Base-by-base conservation (phyloP, 2,797 vertebrate species). In the Astyanax mexicanus region DNA sequence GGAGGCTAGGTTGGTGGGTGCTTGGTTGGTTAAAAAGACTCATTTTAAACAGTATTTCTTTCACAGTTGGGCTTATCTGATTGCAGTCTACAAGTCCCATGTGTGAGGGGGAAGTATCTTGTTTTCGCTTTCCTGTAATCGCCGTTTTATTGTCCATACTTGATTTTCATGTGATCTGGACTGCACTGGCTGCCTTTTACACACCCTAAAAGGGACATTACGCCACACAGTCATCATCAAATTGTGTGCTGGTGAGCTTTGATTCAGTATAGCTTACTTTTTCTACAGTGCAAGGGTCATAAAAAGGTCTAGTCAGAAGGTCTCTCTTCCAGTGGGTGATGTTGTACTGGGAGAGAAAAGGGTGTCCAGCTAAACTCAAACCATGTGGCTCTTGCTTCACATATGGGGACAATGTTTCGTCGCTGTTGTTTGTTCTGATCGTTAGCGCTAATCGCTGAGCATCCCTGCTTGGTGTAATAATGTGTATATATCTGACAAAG, bases 21-120 rank as follows among this genome's bases (percentile, higher is more conserved):
- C 80, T 80, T 75, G 81, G 84, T 61, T 52, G 70, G 83, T 90
- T 90, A 82, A 88, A 85, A 86, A 83, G 83, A 86, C 86, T 89
- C 83, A 87, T 74, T 49, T 72, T 76, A 74, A 82, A 85, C 80
- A 82, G 84, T 89, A 88, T 82, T 84, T 79, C 74, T 84, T 80
- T 82, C 69, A 68, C 72, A 77, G 79, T 73, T 71, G 61, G 70
- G 60, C 81, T 85, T 79, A 80, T 84, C 84, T 80, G 81, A 81
- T 79, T 69, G 77, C 25, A 29, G 38, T 76, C 62, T 83, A 67
- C 75, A 79, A 89, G 88, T 90, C 89, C 91, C 85, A 74, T 81
- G 83, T 82, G 88, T 81, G 71, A 84, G 47, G 69, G 66, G 47
- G 57, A 81, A 83, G n/a, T 77, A 45, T 69, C 55, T 78, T 88